These are phyloP conservation scores for Ridgeia piscesae DNA, from an alignment of 1,140 invertebrate genomes.

Conservation along the genomic window DNA sequence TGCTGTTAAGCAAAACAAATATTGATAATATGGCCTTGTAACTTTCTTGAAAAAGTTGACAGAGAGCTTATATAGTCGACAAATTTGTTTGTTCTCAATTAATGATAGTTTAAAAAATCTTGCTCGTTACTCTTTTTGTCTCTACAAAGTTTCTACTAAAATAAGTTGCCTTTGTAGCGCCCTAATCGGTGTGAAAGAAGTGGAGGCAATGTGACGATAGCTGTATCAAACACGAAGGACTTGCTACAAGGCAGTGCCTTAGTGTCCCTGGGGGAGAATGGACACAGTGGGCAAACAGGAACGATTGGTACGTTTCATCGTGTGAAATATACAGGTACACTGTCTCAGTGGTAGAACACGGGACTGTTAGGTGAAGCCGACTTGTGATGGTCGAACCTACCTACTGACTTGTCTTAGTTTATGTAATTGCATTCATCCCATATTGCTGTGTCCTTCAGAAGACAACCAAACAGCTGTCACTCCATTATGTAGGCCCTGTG, in stretches of 20 bases:
- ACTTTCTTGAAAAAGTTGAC: too few relatives aligned
- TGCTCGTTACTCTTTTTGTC: not conserved
- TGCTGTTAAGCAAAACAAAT: too few relatives aligned
- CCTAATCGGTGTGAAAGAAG: not conserved
- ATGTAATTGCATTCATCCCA: too few relatives aligned
- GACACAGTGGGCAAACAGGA: not conserved
- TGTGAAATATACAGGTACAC: not conserved
- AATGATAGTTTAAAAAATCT: not conserved
- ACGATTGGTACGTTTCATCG: not conserved
- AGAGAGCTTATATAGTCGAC: too few relatives aligned
- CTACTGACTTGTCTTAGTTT: too few relatives aligned
- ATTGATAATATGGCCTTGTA: too few relatives aligned
- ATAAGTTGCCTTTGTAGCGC: not conserved
- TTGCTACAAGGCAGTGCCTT: not conserved
- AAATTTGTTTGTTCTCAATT: too few relatives aligned
- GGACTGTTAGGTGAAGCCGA: not conserved
- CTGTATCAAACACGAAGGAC: not conserved
- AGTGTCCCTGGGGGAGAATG: not conserved
- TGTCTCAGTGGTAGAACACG: not conserved
- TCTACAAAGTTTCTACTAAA: not conserved
- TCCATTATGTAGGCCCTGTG: too few relatives aligned
- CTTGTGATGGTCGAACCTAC: too few relatives aligned
- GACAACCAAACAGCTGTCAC: too few relatives aligned
- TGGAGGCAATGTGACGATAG: not conserved
- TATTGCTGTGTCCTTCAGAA: too few relatives aligned